Percentiles rank a stretch among this genome's conserved stretches.
These are phyloP conservation scores for Drosophila miranda DNA, from an alignment of 1,140 invertebrate species.

Conservation along the genomic window DNA sequence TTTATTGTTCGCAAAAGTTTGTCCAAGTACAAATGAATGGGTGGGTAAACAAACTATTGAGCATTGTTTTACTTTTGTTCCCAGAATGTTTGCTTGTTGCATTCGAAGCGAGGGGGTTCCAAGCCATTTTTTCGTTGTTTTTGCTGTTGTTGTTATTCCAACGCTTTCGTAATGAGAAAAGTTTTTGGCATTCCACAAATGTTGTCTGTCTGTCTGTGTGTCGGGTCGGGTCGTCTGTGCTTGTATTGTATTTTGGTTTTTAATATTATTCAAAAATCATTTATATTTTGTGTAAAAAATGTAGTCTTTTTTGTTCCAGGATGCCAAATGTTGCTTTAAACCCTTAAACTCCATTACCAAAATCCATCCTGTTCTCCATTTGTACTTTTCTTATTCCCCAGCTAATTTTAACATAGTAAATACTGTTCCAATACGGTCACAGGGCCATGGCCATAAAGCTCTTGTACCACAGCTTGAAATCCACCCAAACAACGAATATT, in stretches of 20 bases:
- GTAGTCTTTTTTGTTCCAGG: too few relatives aligned
- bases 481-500: constrained; percentile 37
- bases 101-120: constrained; percentile 16
- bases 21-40: constrained; percentile 49
- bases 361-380: background rate
- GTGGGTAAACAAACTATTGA: constrained; percentile 52
- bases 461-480: constrained; percentile 18
- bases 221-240: constrained; percentile 8
- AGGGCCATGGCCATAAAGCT: constrained; percentile 20
- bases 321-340: too few relatives aligned
- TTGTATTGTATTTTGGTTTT: constrained; percentile 10
- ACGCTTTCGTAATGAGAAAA: constrained; percentile 69
- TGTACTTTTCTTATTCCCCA: background rate
- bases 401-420: constrained; percentile 7
- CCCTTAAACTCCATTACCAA: background rate
- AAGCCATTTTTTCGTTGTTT: constrained; percentile 2
- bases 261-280: constrained; percentile 21
- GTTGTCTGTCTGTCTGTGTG: constrained; percentile 20
- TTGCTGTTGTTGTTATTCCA: constrained; percentile 37
- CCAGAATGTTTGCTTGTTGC: constrained; percentile 65
- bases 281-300: constrained; percentile 6
- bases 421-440: constrained; percentile 21
- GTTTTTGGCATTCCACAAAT: constrained; percentile 48
- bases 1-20: constrained; percentile 63
- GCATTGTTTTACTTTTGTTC: constrained; percentile 64